A percentile compares a stretch with the other conserved stretches of the same genome.
phyloP scores from a whole-genome alignment of 2,797 vertebrate species.

The Erethizon dorsatum region DNA sequence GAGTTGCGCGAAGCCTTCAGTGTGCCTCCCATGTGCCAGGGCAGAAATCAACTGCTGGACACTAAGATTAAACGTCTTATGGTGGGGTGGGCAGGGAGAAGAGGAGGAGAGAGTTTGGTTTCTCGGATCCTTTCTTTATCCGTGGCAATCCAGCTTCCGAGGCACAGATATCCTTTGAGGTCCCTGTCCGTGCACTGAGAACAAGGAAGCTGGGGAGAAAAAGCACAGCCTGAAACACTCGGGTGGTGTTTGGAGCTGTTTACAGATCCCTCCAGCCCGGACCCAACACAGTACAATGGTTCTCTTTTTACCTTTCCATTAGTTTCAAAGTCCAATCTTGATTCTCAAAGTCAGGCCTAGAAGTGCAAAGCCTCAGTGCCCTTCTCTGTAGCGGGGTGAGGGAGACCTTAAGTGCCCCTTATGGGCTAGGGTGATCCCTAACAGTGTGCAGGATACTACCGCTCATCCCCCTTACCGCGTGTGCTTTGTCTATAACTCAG shows the following conservation, averaged over 20 bases:
- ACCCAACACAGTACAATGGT: not conserved
- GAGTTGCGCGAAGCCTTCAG: not conserved
- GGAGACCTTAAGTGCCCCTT: not conserved
- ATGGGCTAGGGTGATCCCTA: not conserved
- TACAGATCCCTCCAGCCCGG: not conserved
- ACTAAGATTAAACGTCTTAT: not conserved
- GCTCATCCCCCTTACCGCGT: not conserved
- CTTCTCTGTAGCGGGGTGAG: not conserved
- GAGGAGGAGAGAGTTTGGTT: no score
- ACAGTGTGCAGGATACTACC: not conserved
- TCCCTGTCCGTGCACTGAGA: not conserved
- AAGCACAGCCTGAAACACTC: not conserved
- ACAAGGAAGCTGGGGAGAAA: not conserved
- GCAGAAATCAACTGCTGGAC: not conserved
- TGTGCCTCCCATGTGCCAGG: not conserved
- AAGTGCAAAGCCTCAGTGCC: not conserved
- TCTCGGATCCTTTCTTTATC: not conserved
- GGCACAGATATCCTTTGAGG: not conserved
- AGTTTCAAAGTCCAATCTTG: not conserved
- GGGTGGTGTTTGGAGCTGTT: not conserved
- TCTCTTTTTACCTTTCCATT: constrained; percentile 7
- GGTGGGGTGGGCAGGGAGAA: accelerated
- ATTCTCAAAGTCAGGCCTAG: not conserved
- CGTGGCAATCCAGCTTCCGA: not conserved
- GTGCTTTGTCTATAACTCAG: not conserved